phyloP scores from a whole-genome alignment of 2,888 invertebrate genomes.

The Pherbina coryleti region DNA sequence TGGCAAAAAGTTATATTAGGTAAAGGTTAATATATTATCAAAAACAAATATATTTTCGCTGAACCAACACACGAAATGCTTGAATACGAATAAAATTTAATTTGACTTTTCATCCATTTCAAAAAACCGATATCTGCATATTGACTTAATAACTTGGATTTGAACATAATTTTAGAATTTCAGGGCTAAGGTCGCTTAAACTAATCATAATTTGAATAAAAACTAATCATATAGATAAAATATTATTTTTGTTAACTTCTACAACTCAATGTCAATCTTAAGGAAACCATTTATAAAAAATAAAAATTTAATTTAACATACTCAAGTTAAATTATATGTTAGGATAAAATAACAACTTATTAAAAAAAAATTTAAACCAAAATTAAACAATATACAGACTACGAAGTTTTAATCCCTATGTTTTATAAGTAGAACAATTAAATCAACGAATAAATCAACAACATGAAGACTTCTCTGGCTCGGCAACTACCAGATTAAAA shows the following conservation, averaged over 20 bases:
- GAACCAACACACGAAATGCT: neutral
- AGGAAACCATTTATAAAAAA: neutral
- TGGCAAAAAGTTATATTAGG: neutral
- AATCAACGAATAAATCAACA: conserved; percentile 73
- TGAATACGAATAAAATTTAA: neutral
- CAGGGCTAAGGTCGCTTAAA: neutral
- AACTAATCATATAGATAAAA: neutral
- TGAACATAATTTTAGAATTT: neutral
- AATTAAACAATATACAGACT: conserved; percentile 22
- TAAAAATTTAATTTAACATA: neutral
- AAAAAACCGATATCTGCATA: neutral
- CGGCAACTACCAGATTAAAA: conserved; percentile 89
- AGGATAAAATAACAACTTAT: conserved; percentile 31
- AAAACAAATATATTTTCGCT: neutral
- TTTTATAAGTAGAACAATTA: neutral
- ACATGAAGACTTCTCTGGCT: conserved; percentile 90
- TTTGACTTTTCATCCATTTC: neutral
- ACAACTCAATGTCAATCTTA: neutral
- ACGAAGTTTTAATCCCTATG: neutral
- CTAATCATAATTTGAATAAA: neutral
- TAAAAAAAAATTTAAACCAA: conserved; percentile 38
- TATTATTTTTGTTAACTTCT: neutral
- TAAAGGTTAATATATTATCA: neutral
- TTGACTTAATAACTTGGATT: neutral
- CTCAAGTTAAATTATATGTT: neutral